These are phyloP conservation scores for Halcyon senegalensis DNA, from an alignment of 2,113 vertebrate species.

Conservation along the genomic window DNA sequence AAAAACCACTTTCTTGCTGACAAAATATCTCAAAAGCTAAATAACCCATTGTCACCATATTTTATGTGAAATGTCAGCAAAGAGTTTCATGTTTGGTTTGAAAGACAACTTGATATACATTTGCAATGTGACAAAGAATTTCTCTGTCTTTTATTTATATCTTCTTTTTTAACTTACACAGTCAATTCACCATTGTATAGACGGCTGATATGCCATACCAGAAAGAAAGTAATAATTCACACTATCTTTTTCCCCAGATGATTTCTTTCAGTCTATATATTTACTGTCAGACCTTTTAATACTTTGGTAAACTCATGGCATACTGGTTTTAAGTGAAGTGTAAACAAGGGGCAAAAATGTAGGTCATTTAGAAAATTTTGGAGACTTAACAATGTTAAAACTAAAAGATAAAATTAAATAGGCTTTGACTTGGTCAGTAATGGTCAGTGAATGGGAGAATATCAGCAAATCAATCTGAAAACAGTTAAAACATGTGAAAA, in stretches of 20 bases:
- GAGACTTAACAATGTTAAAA: background rate
- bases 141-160: slow-evolving; percentile 3
- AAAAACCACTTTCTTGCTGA: slow-evolving; percentile 1
- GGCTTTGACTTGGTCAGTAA: background rate
- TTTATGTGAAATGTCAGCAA: slow-evolving; percentile 31
- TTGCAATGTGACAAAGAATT: slow-evolving; percentile 39
- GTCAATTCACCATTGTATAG: background rate
- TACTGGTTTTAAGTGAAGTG: background rate
- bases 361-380: background rate
- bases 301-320: background rate
- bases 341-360: background rate
- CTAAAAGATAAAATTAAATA: background rate
- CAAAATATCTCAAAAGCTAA: slow-evolving; percentile 66
- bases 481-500: background rate
- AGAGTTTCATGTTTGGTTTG: slow-evolving; percentile 8
- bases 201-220: background rate
- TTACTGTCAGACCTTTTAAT: background rate
- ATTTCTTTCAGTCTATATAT: background rate
- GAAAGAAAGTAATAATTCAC: slow-evolving; percentile 22
- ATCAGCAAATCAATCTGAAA: background rate
- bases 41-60: slow-evolving; percentile 34
- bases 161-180: slow-evolving; percentile 1
- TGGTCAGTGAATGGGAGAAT: background rate
- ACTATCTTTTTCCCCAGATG: background rate
- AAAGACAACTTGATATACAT: slow-evolving; percentile 34